phyloP scores from a whole-genome alignment of 2,797 vertebrate species.

The Margarornis squamiger region DNA sequence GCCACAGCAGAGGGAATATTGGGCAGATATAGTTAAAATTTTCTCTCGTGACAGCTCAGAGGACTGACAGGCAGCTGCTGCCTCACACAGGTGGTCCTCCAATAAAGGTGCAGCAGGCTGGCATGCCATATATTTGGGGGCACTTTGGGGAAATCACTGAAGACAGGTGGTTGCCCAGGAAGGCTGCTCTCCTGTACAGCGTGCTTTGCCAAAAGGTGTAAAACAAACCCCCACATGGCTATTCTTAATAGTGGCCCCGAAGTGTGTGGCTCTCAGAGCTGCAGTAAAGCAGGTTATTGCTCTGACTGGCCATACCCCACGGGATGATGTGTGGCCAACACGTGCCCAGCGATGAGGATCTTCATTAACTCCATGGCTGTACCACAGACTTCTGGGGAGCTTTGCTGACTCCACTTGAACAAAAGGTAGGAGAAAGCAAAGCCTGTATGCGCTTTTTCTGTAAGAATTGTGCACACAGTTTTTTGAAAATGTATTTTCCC shows the following conservation, averaged over 20 bases:
- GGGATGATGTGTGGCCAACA: background rate
- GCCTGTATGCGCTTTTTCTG: background rate
- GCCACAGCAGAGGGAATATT: background rate
- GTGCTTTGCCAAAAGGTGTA: background rate
- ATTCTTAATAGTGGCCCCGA: background rate
- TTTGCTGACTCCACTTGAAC: background rate
- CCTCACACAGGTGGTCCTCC: constrained; percentile 20
- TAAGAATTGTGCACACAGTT: background rate
- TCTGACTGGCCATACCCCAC: background rate
- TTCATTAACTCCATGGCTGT: background rate
- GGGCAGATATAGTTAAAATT: background rate
- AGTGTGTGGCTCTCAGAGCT: background rate
- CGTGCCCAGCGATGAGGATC: background rate
- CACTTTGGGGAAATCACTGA: constrained; percentile 33
- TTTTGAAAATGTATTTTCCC: background rate
- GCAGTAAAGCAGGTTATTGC: background rate
- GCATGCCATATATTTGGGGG: background rate
- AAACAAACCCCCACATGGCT: background rate
- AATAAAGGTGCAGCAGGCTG: constrained; percentile 20
- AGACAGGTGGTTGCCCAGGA: constrained; percentile 41
- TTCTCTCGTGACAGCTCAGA: background rate
- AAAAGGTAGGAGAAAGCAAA: background rate
- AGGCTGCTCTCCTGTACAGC: background rate
- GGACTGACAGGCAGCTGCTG: constrained; percentile 42
- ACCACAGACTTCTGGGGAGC: background rate